Percentiles rank a stretch among this genome's conserved stretches.
phyloP scores from a whole-genome alignment of 2,113 vertebrate species.

The Anhinga anhinga region DNA sequence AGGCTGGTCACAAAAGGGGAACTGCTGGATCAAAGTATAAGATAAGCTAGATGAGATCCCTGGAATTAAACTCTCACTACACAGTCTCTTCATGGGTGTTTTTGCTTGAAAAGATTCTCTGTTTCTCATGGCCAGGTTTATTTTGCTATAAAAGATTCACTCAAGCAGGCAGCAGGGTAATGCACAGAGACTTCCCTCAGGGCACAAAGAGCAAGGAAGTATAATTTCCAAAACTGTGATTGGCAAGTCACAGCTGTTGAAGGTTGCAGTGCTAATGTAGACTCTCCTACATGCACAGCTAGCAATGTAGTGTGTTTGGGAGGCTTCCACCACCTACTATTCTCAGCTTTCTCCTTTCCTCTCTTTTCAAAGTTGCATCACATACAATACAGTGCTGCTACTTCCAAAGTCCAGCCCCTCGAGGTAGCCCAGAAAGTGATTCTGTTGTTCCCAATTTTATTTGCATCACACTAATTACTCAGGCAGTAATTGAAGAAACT shows the following conservation, averaged over 20 bases:
- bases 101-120: not conserved
- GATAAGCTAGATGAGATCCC: not conserved
- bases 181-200: not conserved
- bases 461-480: slow-evolving; percentile 35
- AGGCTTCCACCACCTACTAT: not conserved
- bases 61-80: not conserved
- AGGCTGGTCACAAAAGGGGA: not conserved
- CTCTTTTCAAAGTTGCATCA: slow-evolving; percentile 8
- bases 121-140: not conserved
- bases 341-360: not conserved
- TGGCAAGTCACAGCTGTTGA: not conserved
- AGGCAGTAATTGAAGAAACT: slow-evolving; percentile 18
- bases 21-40: fast-evolving
- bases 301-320: not conserved
- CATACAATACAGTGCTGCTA: not conserved
- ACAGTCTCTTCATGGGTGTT: not conserved
- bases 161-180: not conserved
- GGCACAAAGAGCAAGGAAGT: not conserved
- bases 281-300: not conserved
- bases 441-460: slow-evolving; percentile 25
- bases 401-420: not conserved
- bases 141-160: not conserved
- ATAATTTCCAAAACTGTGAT: not conserved
- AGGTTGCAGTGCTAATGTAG: not conserved
- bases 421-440: slow-evolving; percentile 34